Conservation (phyloP, 2,797 vertebrate genomes). For the Buphagus erythrorhynchus region DNA sequence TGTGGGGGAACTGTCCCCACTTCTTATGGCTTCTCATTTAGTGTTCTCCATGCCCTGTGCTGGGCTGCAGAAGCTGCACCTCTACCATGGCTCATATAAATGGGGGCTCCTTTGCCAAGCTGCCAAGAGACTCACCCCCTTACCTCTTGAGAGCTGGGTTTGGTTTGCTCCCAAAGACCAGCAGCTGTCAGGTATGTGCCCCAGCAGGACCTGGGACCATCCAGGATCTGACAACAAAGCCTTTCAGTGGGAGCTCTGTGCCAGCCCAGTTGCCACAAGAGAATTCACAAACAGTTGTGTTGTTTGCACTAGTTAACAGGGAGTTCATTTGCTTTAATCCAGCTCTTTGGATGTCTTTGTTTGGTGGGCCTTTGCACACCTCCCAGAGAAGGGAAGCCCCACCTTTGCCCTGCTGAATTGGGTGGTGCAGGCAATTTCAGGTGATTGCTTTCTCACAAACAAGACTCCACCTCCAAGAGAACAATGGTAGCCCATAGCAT, state of each 20-base stretch:
- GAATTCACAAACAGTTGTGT: neutral
- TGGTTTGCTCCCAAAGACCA: neutral
- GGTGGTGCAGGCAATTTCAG: neutral
- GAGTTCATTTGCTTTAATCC: neutral
- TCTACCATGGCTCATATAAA: fast-evolving
- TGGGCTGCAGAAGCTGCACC: neutral
- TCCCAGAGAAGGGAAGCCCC: neutral
- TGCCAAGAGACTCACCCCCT: neutral
- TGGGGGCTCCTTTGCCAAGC: neutral
- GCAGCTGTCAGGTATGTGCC: neutral
- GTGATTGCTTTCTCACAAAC: neutral
- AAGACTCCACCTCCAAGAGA: neutral
- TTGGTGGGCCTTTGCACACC: neutral
- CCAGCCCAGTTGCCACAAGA: fast-evolving
- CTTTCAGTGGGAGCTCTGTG: neutral
- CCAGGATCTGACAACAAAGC: neutral
- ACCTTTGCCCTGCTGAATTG: neutral
- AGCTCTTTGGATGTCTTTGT: neutral
- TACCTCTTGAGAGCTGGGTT: fast-evolving
- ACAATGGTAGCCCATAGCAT: neutral
- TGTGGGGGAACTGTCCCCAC: fast-evolving
- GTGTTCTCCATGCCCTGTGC: fast-evolving
- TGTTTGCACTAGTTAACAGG: fast-evolving
- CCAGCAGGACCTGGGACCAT: neutral
- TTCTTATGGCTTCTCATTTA: neutral